Conservation (phyloP, 30 jellyfish, hydroid and myxozoan genomes). For the Sanderia malayensis region DNA sequence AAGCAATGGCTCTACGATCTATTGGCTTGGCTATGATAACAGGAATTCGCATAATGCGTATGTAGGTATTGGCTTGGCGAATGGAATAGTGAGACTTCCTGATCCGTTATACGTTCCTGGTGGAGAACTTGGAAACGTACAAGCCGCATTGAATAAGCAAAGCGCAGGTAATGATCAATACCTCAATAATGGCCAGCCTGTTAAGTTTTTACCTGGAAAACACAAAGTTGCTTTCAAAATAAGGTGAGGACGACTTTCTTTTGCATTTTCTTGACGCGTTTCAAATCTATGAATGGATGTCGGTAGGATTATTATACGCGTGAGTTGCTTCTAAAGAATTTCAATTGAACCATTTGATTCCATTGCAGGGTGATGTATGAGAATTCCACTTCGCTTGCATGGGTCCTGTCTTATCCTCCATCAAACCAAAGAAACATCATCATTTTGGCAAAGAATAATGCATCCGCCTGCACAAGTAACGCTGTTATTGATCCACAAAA, state of each 20-base stretch:
- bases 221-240: conserved; percentile 31
- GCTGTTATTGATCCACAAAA: too few species aligned
- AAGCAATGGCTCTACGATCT: not conserved
- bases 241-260: too few species aligned
- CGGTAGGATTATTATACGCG: too few species aligned
- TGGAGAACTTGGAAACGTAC: conserved; percentile 48
- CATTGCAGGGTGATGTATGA: conserved; percentile 10
- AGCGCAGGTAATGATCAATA: conserved; percentile 12
- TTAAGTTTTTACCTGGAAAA: conserved; percentile 47
- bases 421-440: conserved; percentile 36
- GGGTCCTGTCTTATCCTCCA: conserved; percentile 60
- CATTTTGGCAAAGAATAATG: too few species aligned
- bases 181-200: conserved; percentile 31
- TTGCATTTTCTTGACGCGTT: too few species aligned
- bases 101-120: conserved; percentile 43
- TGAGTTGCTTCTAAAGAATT: too few species aligned
- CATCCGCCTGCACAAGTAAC: too few species aligned
- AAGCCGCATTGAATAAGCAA: conserved; percentile 6
- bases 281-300: too few species aligned
- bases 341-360: too few species aligned
- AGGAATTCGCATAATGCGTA: conserved; percentile 21
- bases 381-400: conserved; percentile 7
- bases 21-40: conserved; percentile 61
- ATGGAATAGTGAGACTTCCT: conserved; percentile 38
- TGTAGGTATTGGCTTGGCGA: conserved; percentile 18